Conservation (phyloP, 2,797 vertebrate species). For the Neosilurus hyrtlii region DNA sequence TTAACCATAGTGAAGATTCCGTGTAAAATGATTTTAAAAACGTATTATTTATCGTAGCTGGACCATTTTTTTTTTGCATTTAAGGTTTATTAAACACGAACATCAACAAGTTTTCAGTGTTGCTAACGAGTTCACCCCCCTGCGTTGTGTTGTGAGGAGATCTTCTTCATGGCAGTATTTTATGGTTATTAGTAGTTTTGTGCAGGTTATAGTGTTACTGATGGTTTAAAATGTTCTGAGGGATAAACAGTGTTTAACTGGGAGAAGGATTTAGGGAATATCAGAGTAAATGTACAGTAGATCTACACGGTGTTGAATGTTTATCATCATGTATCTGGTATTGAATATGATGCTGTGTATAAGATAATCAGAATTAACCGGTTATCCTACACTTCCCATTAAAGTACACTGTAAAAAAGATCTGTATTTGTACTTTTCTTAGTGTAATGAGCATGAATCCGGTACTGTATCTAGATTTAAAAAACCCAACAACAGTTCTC, state of each 20-base stretch:
- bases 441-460: background rate
- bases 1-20: background rate
- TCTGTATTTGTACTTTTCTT: background rate
- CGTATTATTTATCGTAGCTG: too few relatives aligned
- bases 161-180: background rate
- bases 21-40: too few relatives aligned
- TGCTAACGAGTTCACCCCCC: background rate
- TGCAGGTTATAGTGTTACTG: too few relatives aligned
- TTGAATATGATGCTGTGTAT: background rate
- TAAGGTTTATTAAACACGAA: background rate
- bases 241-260: too few relatives aligned
- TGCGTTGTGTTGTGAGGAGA: background rate
- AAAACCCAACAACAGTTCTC: too few relatives aligned
- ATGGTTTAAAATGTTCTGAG: too few relatives aligned
- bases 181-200: background rate
- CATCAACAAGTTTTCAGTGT: constrained; percentile 21
- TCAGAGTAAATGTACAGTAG: too few relatives aligned
- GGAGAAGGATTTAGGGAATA: too few relatives aligned
- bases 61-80: background rate
- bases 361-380: background rate
- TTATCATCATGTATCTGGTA: too few relatives aligned
- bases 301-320: too few relatives aligned
- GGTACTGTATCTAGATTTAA: background rate
- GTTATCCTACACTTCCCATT: background rate
- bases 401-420: background rate